Conservation (phyloP, 2,797 vertebrate species). For the Gadopsis bispinosus region DNA sequence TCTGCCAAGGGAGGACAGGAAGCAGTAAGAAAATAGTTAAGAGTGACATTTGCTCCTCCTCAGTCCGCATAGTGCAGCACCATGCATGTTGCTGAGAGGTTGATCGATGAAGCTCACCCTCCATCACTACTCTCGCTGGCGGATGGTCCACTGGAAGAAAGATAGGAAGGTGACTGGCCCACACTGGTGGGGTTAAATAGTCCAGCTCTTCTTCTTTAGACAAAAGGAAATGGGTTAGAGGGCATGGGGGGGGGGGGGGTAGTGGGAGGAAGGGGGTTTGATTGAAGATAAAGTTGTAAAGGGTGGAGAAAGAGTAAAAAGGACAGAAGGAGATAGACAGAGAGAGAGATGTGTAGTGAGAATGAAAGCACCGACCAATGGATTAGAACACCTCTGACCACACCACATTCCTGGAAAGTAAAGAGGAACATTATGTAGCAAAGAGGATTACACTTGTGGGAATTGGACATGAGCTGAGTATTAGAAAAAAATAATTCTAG, state of each 20-base stretch:
- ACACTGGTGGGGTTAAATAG: constrained; percentile 84
- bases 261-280: constrained; percentile 38
- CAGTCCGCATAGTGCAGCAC: constrained; percentile 79
- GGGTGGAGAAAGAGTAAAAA: constrained; percentile 43
- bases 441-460: constrained; percentile 82
- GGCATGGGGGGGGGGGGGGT: constrained; percentile 25
- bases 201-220: constrained; percentile 86
- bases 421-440: constrained; percentile 76
- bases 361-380: constrained; percentile 63
- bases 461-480: constrained; percentile 67
- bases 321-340: constrained; percentile 48
- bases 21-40: constrained; percentile 44
- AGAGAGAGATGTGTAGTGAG: constrained; percentile 59
- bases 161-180: constrained; percentile 86
- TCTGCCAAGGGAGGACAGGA: constrained; percentile 45
- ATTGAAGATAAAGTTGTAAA: constrained; percentile 62
- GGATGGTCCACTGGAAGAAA: constrained; percentile 85
- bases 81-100: constrained; percentile 76
- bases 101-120: constrained; percentile 87
- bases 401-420: constrained; percentile 80
- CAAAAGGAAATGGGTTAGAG: constrained; percentile 66
- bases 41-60: constrained; percentile 62
- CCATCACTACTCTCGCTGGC: constrained; percentile 80
- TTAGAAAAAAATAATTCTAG: constrained; percentile 24
- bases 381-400: constrained; percentile 80